Evolutionary conservation across 2,797 vertebrate species (phyloP).

Genomic region (Anisognathus igniventris): DNA sequence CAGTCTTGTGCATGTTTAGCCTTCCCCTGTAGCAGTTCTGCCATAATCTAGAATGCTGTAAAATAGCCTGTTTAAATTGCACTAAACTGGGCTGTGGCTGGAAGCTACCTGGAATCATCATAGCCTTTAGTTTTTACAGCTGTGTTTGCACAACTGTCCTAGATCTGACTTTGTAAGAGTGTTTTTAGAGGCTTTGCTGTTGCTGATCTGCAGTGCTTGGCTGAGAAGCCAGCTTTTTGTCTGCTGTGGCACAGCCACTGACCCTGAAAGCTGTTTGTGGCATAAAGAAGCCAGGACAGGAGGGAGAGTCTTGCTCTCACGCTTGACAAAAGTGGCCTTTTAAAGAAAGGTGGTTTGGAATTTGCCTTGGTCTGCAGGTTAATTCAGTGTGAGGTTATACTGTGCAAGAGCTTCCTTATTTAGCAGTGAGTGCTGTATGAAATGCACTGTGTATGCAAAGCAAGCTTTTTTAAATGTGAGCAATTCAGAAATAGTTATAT

Average conservation of each 20-base stretch:
- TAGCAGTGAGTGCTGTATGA: not conserved
- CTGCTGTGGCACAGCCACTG: not conserved
- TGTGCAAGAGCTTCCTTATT: not conserved
- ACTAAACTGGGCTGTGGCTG: not conserved
- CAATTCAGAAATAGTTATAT: not conserved
- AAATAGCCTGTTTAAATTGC: not conserved
- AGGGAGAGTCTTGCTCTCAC: not conserved
- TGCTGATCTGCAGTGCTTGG: not conserved
- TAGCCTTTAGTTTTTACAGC: not conserved
- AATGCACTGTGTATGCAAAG: not conserved
- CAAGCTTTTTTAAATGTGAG: not conserved
- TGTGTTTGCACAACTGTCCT: not conserved
- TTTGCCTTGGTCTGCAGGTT: not conserved
- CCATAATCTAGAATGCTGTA: not conserved
- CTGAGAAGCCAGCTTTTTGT: not conserved
- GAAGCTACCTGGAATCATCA: not conserved
- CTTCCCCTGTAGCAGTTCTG: not conserved
- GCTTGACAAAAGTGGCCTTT: constrained; percentile 6
- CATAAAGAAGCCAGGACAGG: not conserved
- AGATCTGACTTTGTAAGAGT: not conserved
- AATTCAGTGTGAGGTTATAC: not conserved
- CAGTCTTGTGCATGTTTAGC: not conserved
- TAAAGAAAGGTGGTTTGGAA: not conserved
- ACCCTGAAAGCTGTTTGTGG: constrained; percentile 27
- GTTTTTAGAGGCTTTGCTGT: not conserved